Percentiles rank a stretch among this genome's conserved stretches.
Evolutionary conservation across 53 echinoderm and acorn worm genomes (phyloP).

Genomic region (Henricia sp.): DNA sequence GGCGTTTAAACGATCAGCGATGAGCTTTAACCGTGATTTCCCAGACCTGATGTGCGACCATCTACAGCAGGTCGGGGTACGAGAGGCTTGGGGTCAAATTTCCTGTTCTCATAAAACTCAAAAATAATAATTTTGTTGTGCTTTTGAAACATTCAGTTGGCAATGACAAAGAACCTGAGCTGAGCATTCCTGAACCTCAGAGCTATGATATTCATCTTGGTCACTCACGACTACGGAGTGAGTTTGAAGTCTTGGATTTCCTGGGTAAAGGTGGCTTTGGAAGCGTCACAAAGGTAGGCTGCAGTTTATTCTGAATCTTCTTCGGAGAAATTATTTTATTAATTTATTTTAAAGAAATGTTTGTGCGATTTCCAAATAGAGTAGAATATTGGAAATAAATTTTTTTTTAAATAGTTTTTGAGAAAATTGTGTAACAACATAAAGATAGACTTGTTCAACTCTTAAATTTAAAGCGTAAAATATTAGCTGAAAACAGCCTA

Average conservation of each 20-base stretch:
- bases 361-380: neutral
- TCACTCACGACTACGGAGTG: conserved; percentile 80
- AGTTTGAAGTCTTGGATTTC: conserved; percentile 87
- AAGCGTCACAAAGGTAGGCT: conserved; percentile 88
- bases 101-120: neutral
- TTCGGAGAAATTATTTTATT: neutral
- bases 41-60: no score
- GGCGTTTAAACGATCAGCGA: no score
- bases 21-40: no score
- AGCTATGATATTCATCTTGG: conserved; percentile 60
- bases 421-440: no score
- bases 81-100: neutral
- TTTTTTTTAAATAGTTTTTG: neutral
- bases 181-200: conserved; percentile 11
- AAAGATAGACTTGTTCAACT: neutral
- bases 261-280: conserved; percentile 98
- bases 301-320: neutral
- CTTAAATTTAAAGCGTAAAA: no score
- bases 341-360: neutral
- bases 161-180: conserved; percentile 27
- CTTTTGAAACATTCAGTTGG: neutral
- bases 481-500: no score
- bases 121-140: neutral
- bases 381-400: no score
- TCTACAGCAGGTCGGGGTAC: no score